phyloP scores from a whole-genome alignment of 2,113 vertebrate genomes.

The Haemorhous mexicanus region DNA sequence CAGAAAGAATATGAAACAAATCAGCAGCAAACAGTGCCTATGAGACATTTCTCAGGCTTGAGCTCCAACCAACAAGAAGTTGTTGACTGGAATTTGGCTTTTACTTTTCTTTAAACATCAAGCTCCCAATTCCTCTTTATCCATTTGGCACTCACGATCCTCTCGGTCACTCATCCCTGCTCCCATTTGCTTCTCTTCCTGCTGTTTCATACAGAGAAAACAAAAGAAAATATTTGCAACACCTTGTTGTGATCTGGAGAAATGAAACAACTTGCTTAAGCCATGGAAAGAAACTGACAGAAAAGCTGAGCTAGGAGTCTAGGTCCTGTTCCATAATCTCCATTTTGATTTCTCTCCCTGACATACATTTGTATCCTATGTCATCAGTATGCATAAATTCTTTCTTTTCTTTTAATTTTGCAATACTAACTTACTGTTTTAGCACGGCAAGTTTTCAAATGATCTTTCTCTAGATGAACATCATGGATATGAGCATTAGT shows the following conservation, averaged over 20 bases:
- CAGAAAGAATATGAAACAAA: not conserved
- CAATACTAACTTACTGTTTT: not conserved
- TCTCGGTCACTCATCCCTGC: not conserved
- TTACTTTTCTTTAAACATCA: not conserved
- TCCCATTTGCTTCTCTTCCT: not conserved
- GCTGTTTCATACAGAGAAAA: not conserved
- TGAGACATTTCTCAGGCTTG: not conserved
- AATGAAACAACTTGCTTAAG: not conserved
- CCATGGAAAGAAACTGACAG: not conserved
- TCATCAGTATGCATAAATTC: not conserved
- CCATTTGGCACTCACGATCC: not conserved
- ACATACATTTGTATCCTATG: not conserved
- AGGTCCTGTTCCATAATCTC: not conserved
- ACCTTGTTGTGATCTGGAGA: not conserved
- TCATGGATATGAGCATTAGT: slow-evolving; percentile 3
- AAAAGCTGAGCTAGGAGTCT: not conserved
- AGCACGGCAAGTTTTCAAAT: not conserved
- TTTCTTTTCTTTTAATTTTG: not conserved
- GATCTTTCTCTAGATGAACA: not conserved
- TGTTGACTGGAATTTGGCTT: not conserved
- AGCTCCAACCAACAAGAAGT: not conserved
- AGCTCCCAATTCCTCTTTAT: not conserved
- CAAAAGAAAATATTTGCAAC: not conserved
- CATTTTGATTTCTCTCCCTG: not conserved
- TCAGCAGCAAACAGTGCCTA: not conserved